Conservation (phyloP, 2,888 invertebrate species). For the Apodemia duryi region DNA sequence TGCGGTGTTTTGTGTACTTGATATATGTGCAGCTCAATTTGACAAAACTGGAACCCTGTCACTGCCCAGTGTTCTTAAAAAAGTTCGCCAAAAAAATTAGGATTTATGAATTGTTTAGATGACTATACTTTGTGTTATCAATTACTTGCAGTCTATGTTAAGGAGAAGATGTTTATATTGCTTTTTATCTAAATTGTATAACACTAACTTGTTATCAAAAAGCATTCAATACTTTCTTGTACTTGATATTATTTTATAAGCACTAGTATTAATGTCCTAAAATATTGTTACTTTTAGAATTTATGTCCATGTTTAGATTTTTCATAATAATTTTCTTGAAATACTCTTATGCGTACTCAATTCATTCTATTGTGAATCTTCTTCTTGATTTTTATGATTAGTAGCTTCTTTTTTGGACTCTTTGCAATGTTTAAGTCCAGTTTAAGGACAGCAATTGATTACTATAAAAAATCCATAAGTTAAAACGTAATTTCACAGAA, state of each 20-base stretch:
- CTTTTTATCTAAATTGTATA: constrained; percentile 9
- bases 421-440: constrained; percentile 7
- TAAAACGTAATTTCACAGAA: constrained; percentile 9
- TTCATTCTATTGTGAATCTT: not conserved
- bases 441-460: not conserved
- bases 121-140: not conserved
- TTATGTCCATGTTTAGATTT: constrained; percentile 7
- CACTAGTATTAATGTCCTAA: constrained; percentile 1
- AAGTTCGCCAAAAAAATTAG: not conserved
- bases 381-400: constrained; percentile 2
- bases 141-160: constrained; percentile 11
- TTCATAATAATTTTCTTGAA: not conserved
- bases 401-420: constrained; percentile 1
- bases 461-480: constrained; percentile 4
- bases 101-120: constrained; percentile 1
- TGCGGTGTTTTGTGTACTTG: no score
- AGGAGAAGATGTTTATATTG: not conserved
- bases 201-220: not conserved
- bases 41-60: constrained; percentile 3
- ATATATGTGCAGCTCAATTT: constrained; percentile 2
- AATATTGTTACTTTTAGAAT: not conserved
- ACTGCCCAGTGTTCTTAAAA: not conserved
- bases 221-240: not conserved
- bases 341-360: not conserved
- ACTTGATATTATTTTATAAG: constrained; percentile 1